These are phyloP conservation scores for Ormyrus thymus DNA, from an alignment of 2,888 invertebrate species.

Conservation along the genomic window DNA sequence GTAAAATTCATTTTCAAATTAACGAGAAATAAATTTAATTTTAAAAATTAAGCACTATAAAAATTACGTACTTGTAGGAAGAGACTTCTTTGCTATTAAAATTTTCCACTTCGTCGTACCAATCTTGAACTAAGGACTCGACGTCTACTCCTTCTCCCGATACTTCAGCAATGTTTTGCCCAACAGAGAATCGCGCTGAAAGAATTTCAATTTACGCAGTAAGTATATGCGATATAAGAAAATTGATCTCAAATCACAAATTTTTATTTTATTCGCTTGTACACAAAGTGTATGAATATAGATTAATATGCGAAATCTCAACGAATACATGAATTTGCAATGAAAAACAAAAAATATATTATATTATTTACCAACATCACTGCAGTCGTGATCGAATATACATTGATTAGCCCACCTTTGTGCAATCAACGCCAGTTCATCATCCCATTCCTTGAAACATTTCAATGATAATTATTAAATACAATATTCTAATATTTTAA, in stretches of 20 bases:
- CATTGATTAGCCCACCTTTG: constrained; percentile 75
- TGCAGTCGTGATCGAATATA: constrained; percentile 72
- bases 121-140: neutral
- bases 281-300: too few relatives aligned
- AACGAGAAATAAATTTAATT: too few relatives aligned
- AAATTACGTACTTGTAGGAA: constrained; percentile 21
- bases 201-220: neutral
- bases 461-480: neutral
- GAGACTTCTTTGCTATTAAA: constrained; percentile 7
- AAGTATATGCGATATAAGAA: neutral
- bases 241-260: neutral
- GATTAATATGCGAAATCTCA: too few relatives aligned
- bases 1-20: too few relatives aligned
- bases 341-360: too few relatives aligned
- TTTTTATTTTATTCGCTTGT: too few relatives aligned
- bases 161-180: constrained; percentile 56
- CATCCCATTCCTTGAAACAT: constrained; percentile 61
- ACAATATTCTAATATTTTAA: neutral
- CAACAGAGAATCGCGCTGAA: constrained; percentile 52
- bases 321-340: too few relatives aligned
- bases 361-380: constrained; percentile 66
- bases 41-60: neutral
- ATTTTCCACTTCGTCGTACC: constrained; percentile 36
- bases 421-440: constrained; percentile 72
- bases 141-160: neutral